Base-by-base conservation (phyloP, 2,888 invertebrate species). In the Ichneumon xanthorius region DNA sequence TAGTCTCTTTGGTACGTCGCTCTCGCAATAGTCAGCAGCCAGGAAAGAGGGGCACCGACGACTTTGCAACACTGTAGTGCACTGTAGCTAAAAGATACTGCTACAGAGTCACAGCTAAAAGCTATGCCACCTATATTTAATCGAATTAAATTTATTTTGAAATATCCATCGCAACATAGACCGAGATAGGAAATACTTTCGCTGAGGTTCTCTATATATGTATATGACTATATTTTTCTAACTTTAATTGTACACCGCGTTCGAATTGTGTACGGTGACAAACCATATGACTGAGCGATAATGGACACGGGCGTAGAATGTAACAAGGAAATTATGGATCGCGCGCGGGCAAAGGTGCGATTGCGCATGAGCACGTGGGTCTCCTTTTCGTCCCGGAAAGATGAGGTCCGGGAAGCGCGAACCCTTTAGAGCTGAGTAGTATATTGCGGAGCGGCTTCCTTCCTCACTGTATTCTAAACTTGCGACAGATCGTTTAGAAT, bases 291-390 rank as follows among this genome's bases (percentile, higher is more conserved):
- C 40, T 40, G 9, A 40, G 22, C 22, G 55, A 76, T 67, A 85
- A 79, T 55, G 73, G 71, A 67, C 40, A 81, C 72, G 72, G 82
- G 77, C 70, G 68, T 77, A 84, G 82, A 88, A 87, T 82, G 89
- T 87, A 90, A 90, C 91, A 91, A 92, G 92, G 87, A 92, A 92
- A 92, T 93, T 93, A 92, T 93, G 92, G 92, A 92, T 93, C 92
- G 92, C 87, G 89, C 58, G 89, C 58, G 58, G 88, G 84, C 73
- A 84, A 80, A 80, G 86, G 80, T 79, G 77, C 85, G 82, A 88
- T 84, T 89, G 91, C 91, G 90, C 91, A 91, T 90, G 92, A 92
- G 88, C 92, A 89, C 91, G 80, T 84, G 85, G 81, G 75, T 67
- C 86, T 67, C 86, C 83, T 76, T 75, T 78, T 75, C 75, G 53